Base-by-base conservation (phyloP, 2,888 invertebrate genomes). In the Drosophila greeni region DNA sequence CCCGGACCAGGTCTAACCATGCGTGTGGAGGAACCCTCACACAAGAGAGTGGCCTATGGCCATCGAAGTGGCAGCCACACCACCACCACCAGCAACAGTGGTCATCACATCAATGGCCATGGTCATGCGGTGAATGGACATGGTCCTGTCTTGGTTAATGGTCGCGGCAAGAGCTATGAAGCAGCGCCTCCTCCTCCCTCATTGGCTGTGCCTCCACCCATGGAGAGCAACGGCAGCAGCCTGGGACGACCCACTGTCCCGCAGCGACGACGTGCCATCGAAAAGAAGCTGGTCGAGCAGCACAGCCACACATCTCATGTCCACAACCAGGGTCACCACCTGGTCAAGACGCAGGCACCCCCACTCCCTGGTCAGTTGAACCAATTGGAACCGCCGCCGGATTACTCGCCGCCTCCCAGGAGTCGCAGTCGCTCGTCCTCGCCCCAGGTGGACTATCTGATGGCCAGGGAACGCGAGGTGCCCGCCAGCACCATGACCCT, bases 331-430 rank as follows among this genome's bases (percentile, higher is more conserved):
- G 11, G 24, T 9, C 64, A 60, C 33, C 34, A 39, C 11, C 29
- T 20, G 9, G 31, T 20, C 16, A 65, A 64, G 42, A 18, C 64
- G 34, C 45, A 36, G 53, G 54, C 65, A 3, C 65, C 65, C 5
- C n/a, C 65, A 3, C 65, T 40, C 6, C 40, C 37, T 11, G 42
- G 26, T 18, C 58, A 42, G 20, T 9, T 55, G 2, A 55, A 18
- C 0, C 75, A 76, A 1, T 89, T 90, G 24, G 93, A 93, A 82
- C 93, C 93, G 7, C 93, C 93, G 2, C 93, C 93, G 3, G 93
- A 94, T 82, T 94, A 94, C 80, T 93, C 93, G 2, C 93, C 93
- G 9, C 92, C 92, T 9, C 90, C 89, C 26, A 84, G 86, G 34
- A 88, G 88, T 59, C 88, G 87, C 62, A 88, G 88, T n/a, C 84